Percentiles rank a stretch among this genome's conserved stretches.
phyloP scores from a whole-genome alignment of 2,113 vertebrate species.

The Rhegmatorhina hoffmannsi region DNA sequence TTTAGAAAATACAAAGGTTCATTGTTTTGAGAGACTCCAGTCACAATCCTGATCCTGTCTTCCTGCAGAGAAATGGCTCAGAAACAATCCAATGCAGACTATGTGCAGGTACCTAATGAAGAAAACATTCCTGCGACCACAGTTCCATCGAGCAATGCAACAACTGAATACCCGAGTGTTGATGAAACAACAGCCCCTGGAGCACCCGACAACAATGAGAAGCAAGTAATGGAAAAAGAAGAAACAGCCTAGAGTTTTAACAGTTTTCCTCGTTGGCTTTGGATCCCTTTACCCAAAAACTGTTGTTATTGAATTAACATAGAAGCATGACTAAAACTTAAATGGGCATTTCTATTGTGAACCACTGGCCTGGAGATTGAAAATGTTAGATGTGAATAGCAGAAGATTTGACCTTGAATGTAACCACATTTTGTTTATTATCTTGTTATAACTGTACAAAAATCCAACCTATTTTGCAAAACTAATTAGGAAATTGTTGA shows the following conservation, averaged over 20 bases:
- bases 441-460: neutral
- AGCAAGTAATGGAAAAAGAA: conserved; percentile 8
- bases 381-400: neutral
- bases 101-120: conserved; percentile 49
- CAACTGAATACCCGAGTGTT: neutral
- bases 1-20: neutral
- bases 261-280: neutral
- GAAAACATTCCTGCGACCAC: conserved; percentile 25
- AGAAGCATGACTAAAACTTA: neutral
- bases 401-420: neutral
- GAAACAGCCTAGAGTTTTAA: conserved; percentile 12
- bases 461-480: neutral
- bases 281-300: neutral
- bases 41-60: conserved; percentile 24
- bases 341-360: neutral
- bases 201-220: conserved; percentile 1
- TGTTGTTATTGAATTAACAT: neutral
- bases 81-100: conserved; percentile 19
- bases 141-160: neutral
- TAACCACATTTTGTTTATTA: neutral
- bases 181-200: neutral
- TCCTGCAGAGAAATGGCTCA: conserved; percentile 72
- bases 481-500: neutral
- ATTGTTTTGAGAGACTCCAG: neutral
- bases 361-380: neutral